A percentile compares a stretch with the other conserved stretches of the same genome.
phyloP scores from a whole-genome alignment of 1,140 invertebrate species.

The Cylas formicarius region DNA sequence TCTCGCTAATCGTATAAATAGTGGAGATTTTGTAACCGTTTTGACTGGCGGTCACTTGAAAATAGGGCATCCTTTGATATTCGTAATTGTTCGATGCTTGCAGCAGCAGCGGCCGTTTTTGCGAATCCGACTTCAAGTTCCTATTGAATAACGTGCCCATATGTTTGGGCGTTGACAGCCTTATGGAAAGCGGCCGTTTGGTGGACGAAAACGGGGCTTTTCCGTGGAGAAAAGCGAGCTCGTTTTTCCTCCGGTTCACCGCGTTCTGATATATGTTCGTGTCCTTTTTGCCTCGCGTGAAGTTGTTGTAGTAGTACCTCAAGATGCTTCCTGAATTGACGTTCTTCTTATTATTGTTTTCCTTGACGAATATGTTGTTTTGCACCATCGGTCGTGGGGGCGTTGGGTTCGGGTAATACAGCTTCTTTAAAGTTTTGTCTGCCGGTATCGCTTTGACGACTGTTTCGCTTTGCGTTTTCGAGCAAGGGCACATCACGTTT shows the following conservation, averaged over 20 bases:
- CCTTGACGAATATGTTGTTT: slow-evolving; percentile 25
- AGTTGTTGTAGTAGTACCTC: slow-evolving; percentile 44
- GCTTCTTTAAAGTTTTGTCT: slow-evolving; percentile 31
- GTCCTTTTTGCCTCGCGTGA: slow-evolving; percentile 40
- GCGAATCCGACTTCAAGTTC: slow-evolving; percentile 37
- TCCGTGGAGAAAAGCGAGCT: slow-evolving; percentile 41
- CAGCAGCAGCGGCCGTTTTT: slow-evolving; percentile 38
- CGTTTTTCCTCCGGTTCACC: slow-evolving; percentile 38
- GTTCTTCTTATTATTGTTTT: slow-evolving; percentile 28
- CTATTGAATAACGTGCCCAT: slow-evolving; percentile 34
- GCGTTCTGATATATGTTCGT: slow-evolving; percentile 35
- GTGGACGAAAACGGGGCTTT: slow-evolving; percentile 47
- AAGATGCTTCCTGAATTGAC: slow-evolving; percentile 27
- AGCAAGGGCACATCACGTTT: slow-evolving; percentile 33
- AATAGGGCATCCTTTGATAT: slow-evolving; percentile 38
- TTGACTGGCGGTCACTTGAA: slow-evolving; percentile 47
- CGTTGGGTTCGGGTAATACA: slow-evolving; percentile 43
- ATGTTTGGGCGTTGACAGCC: slow-evolving; percentile 40
- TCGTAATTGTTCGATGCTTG: slow-evolving; percentile 26
- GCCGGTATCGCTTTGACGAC: background rate
- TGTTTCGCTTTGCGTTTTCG: slow-evolving; percentile 24
- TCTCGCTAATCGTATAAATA: slow-evolving; percentile 42
- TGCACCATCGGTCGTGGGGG: slow-evolving; percentile 21
- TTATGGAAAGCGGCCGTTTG: slow-evolving; percentile 43
- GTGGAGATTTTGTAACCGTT: slow-evolving; percentile 47